A percentile compares a stretch with the other conserved stretches of the same genome.
Evolutionary conservation across 1,140 invertebrate genomes (phyloP).

Genomic region (Bombus balteatus): DNA sequence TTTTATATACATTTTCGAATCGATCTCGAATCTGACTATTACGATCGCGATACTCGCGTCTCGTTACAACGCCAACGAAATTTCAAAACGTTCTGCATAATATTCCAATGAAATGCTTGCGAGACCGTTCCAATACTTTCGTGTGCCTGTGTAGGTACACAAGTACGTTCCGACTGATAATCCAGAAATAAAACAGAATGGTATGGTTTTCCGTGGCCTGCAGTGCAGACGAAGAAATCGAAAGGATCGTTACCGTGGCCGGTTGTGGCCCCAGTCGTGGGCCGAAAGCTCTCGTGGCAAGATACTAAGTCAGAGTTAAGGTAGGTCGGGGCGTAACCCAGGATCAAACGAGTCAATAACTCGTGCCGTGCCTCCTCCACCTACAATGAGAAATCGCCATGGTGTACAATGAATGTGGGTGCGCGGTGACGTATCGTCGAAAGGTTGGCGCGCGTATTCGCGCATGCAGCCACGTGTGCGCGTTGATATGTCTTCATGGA

Average conservation of each 20-base stretch:
- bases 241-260: slow-evolving; percentile 44
- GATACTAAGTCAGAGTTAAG: slow-evolving; percentile 77
- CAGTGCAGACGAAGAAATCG: slow-evolving; percentile 26
- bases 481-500: slow-evolving; percentile 77
- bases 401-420: slow-evolving; percentile 75
- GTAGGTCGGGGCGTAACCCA: slow-evolving; percentile 81
- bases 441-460: slow-evolving; percentile 43
- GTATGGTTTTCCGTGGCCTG: background rate
- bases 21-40: no score
- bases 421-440: slow-evolving; percentile 68
- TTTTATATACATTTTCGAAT: no score
- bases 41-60: no score
- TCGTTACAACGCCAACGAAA: no score
- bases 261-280: slow-evolving; percentile 37
- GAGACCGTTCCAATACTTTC: no score
- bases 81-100: no score
- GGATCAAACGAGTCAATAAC: slow-evolving; percentile 81
- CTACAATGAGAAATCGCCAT: slow-evolving; percentile 76
- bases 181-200: background rate
- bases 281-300: slow-evolving; percentile 67
- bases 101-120: no score
- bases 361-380: slow-evolving; percentile 72
- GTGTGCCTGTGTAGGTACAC: no score
- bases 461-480: slow-evolving; percentile 50
- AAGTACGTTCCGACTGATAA: background rate